phyloP scores from a whole-genome alignment of 37 sponge, comb jelly and placozoan genomes.

The Eunapius fragilis region DNA sequence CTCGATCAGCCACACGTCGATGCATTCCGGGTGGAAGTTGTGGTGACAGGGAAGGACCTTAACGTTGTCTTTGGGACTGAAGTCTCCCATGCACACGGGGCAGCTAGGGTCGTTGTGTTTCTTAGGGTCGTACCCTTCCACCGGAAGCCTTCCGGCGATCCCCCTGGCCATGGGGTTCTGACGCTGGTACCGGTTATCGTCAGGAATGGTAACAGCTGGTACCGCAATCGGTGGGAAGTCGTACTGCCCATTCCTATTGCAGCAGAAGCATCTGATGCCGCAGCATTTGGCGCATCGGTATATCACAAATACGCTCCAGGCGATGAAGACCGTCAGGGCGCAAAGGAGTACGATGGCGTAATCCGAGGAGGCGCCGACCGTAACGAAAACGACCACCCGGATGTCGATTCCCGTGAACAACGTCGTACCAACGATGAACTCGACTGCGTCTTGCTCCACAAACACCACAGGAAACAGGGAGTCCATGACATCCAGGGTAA shows the following conservation, averaged over 20 bases:
- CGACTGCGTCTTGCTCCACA: not conserved
- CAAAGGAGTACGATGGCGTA: not conserved
- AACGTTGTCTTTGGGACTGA: slow-evolving; percentile 9
- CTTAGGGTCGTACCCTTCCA: not conserved
- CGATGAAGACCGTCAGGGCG: not conserved
- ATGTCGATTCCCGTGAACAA: not conserved
- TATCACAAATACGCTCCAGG: not conserved
- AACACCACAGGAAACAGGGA: not conserved
- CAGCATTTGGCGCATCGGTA: not conserved
- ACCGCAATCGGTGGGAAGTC: not conserved
- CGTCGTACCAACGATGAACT: not conserved
- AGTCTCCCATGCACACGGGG: slow-evolving; percentile 68
- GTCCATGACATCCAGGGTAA: not conserved
- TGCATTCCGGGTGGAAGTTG: slow-evolving; percentile 55
- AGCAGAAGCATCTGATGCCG: not conserved
- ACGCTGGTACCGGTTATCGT: too few relatives aligned
- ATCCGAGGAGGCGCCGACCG: not conserved
- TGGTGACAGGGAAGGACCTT: slow-evolving; percentile 63
- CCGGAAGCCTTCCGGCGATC: not conserved
- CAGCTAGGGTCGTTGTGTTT: slow-evolving; percentile 4
- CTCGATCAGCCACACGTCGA: slow-evolving; percentile 57
- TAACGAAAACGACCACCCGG: not conserved
- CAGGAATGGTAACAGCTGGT: too few relatives aligned
- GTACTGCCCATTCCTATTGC: not conserved
- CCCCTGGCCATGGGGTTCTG: not conserved